Conservation (phyloP, 2,888 invertebrate genomes). For the Octonoba sinensis region DNA sequence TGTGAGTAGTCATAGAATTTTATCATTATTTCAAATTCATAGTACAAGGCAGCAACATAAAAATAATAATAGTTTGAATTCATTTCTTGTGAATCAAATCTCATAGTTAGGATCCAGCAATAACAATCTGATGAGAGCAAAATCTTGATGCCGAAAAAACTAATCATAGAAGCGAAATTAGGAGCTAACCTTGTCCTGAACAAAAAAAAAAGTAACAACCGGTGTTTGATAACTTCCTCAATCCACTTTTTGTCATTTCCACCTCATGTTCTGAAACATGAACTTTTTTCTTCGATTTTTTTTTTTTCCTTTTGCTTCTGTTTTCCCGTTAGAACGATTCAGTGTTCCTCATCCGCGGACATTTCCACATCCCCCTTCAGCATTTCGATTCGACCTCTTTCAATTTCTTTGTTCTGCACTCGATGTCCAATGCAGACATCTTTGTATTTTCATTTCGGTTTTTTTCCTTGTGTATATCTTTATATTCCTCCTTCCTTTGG, state of each 20-base stretch:
- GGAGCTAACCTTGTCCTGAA: too few relatives aligned
- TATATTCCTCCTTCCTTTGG: background rate
- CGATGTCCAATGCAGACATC: slow-evolving; percentile 51
- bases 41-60: too few relatives aligned
- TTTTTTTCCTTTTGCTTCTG: background rate
- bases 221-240: background rate
- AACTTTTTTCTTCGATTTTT: background rate
- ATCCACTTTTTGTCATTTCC: slow-evolving; percentile 27
- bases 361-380: slow-evolving; percentile 13
- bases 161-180: too few relatives aligned
- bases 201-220: background rate
- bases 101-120: too few relatives aligned
- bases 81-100: too few relatives aligned
- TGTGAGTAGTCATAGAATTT: too few relatives aligned
- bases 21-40: too few relatives aligned
- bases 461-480: background rate
- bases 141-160: too few relatives aligned
- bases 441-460: slow-evolving; percentile 6
- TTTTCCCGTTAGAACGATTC: slow-evolving; percentile 30
- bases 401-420: slow-evolving; percentile 50
- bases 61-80: too few relatives aligned
- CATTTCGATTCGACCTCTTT: slow-evolving; percentile 48
- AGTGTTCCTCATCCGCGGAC: slow-evolving; percentile 47
- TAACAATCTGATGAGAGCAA: too few relatives aligned
- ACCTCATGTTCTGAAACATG: slow-evolving; percentile 5